These are phyloP conservation scores for Myathropa florea DNA, from an alignment of 2,888 invertebrate species.

Conservation along the genomic window DNA sequence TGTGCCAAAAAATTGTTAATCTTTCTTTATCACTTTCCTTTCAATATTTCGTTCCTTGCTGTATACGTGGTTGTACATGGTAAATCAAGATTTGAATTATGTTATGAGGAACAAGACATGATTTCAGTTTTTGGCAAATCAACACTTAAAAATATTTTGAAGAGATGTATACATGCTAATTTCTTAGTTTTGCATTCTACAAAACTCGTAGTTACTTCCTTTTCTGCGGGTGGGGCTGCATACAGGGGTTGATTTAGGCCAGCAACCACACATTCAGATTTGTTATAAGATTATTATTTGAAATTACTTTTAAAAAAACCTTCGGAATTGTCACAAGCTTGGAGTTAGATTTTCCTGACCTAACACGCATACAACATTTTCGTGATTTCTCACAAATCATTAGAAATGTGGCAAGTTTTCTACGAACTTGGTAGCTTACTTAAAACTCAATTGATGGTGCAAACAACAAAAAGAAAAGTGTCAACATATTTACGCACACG, in stretches of 20 bases:
- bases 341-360: background rate
- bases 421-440: background rate
- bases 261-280: too few species aligned
- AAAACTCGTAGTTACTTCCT: too few species aligned
- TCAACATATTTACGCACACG: slow-evolving; percentile 1
- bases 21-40: background rate
- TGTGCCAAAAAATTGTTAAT: background rate
- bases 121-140: background rate
- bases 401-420: background rate
- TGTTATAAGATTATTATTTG: too few species aligned
- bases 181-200: background rate
- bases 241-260: too few species aligned
- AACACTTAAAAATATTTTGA: background rate
- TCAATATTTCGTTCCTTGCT: background rate
- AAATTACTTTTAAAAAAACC: too few species aligned
- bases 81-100: background rate
- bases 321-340: too few species aligned
- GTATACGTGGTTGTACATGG: background rate
- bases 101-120: background rate
- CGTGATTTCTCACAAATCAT: background rate
- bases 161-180: background rate
- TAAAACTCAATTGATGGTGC: background rate
- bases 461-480: background rate
- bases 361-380: background rate
- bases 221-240: too few species aligned